Evolutionary conservation across 2,113 vertebrate species (phyloP).

Genomic region (Theropithecus gelada): DNA sequence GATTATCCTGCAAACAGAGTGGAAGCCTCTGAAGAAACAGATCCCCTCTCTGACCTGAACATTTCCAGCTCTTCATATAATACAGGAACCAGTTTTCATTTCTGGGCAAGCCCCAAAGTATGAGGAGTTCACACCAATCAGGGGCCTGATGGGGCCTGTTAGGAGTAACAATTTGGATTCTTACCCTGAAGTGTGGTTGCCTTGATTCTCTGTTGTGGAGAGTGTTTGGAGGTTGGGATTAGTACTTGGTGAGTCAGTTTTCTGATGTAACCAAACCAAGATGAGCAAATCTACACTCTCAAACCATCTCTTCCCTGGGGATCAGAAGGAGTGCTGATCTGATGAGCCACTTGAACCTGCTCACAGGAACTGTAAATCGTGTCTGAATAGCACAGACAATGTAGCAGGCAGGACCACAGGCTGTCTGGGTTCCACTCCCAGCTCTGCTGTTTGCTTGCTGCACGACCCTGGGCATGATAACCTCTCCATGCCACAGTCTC

Average conservation of each 20-base stretch:
- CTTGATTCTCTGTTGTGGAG: not conserved
- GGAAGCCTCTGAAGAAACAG: not conserved
- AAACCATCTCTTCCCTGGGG: not conserved
- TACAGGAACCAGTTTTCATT: not conserved
- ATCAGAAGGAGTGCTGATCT: not conserved
- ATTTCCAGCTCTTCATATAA: not conserved
- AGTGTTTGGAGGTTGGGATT: not conserved
- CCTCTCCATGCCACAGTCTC: not conserved
- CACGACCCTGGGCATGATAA: not conserved
- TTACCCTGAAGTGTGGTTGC: not conserved
- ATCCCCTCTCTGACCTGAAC: not conserved
- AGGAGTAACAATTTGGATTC: not conserved
- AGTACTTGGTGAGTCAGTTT: not conserved
- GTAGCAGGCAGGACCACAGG: not conserved
- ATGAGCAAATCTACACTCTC: not conserved
- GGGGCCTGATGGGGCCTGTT: not conserved
- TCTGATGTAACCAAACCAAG: not conserved
- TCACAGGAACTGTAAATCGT: not conserved
- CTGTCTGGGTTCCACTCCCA: not conserved
- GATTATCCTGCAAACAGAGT: not conserved
- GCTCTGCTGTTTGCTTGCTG: not conserved
- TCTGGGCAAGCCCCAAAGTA: not conserved
- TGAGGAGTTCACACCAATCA: not conserved
- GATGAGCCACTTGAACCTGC: not conserved
- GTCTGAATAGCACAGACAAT: not conserved